Base-by-base conservation (phyloP, 2,888 invertebrate genomes). In the Protodeltote pygarga region DNA sequence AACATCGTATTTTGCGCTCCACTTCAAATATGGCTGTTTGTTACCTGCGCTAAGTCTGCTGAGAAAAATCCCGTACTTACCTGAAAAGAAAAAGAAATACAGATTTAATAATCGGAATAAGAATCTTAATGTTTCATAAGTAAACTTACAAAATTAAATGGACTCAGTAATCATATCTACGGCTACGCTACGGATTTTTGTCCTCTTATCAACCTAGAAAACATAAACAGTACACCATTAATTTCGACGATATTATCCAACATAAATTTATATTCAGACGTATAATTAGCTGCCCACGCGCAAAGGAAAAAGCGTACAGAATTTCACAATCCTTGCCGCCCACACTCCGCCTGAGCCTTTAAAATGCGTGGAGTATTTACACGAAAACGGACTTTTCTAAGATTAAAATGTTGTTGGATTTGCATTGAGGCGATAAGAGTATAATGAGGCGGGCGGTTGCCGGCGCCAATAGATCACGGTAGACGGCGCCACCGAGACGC, bases 221-320 rank as follows among this genome's bases (percentile, higher is more conserved):
- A 67, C 59, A 65, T 73, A 74, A 77, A 75, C 63, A 77, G 65
- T 58, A 51, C 64, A 49, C 65, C 60, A 74, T 77, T 77, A 72
- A 74, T 75, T 77, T 74, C 44, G 66, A 62, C 61, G 75, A 78
- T 76, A 82, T 81, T 78, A 81, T 78, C 76, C 75, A 71, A 80
- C 77, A 81, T 81, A 85, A 86, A 87, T 85, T 70, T 85, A 85
- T 75, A 73, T 68, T 68, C 70, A 47, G 75, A 78, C 75, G 76
- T 87, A 82, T 88, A 90, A 91, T 91, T 89, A 89, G 60, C 82
- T 37, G 73, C 90, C 90, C 77, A 89, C 89, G 85, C 83, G 63
- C 67, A 64, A 65, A 63, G 77, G 78, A 81, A 87, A 88, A 89
- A 87, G 81, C 84, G 73, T 71, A 73, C 72, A 71, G 61, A 82